Evolutionary conservation across 2,113 vertebrate genomes (phyloP), one percentile per base, ranked within the genome.

Genomic region (Chloebia gouldiae): DNA sequence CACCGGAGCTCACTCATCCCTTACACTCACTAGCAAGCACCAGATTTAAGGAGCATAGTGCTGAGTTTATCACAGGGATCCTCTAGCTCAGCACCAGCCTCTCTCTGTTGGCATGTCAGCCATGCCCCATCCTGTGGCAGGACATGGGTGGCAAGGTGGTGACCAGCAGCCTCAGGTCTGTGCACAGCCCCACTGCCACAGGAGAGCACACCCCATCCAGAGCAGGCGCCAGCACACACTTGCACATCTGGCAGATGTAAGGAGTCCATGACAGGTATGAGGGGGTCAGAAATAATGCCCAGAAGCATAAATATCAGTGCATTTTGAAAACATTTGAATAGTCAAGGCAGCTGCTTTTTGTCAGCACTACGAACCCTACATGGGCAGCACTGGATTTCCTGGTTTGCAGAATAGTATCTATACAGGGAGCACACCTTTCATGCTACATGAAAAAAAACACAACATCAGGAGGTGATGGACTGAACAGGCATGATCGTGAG

Each of bases 21-120:
- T 72, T 61, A 21, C 22, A 6, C 15, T 66, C 11, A 2, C 13
- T 15, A 47, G 21, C 4, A 6, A 51, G 33, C 49, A 57, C 3
- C 1, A 3, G 42, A 42, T 49, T 40, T 40, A n/a, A 54, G 65
- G 49, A 81, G 49, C 6, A 0, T 0, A 1, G 7, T 70, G 76
- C 71, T 93, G 66, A 4, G 54, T 86, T 64, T 4, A 31, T 33
- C 44, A 15, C 42, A 59, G 25, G 53, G 63, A 49, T 45, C 17
- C n/a, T 44, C 25, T 2, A 53, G 56, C 20, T 73, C 25, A 51
- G 59, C 9, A 7, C 0, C 0, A 49, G 11, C 0, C 0, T 57
- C 25, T 17, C 31, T 35, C 35, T 54, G 20, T 20, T 45, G 33
- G 3, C 49, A 14, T 0, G 0, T 9, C 44, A 31, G 68, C 53